A percentile compares a stretch with the other conserved stretches of the same genome.
phyloP scores from a whole-genome alignment of 2,888 invertebrate species.

The Theretra japonica region DNA sequence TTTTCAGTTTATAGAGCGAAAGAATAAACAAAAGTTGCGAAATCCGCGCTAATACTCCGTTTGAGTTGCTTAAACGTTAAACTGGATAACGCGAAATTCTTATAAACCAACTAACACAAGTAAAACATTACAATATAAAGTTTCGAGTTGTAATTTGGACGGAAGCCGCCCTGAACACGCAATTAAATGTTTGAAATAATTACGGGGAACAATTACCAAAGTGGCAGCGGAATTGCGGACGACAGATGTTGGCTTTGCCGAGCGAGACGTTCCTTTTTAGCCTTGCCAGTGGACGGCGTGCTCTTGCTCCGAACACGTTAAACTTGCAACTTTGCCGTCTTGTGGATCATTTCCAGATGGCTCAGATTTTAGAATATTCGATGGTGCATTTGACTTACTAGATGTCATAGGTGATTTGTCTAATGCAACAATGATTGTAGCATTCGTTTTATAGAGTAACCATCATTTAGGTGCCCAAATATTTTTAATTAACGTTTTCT shows the following conservation, averaged over 20 bases:
- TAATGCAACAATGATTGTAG: too few relatives aligned
- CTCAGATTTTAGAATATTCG: background rate
- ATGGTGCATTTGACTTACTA: too few relatives aligned
- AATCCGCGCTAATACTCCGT: background rate
- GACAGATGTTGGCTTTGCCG: conserved; percentile 62
- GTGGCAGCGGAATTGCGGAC: conserved; percentile 55
- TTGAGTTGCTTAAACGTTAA: conserved; percentile 9
- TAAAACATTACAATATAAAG: conserved; percentile 38
- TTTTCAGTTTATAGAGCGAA: background rate
- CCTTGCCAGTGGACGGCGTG: conserved; percentile 23
- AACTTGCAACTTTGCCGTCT: conserved; percentile 21
- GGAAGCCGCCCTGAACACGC: conserved; percentile 58
- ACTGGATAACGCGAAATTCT: conserved; percentile 18
- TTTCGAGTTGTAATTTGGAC: conserved; percentile 55
- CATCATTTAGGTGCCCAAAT: too few relatives aligned
- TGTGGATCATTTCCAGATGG: background rate
- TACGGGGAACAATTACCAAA: conserved; percentile 65
- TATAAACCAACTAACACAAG: conserved; percentile 19
- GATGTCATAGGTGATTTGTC: too few relatives aligned
- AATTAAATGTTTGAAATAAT: conserved; percentile 65
- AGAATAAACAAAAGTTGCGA: conserved; percentile 8
- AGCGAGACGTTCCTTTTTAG: conserved; percentile 42
- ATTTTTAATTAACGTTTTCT: too few relatives aligned
- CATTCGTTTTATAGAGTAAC: too few relatives aligned
- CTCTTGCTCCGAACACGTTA: conserved; percentile 4